phyloP scores from a whole-genome alignment of 1,140 invertebrate genomes.

The Dufourea novaeangliae region DNA sequence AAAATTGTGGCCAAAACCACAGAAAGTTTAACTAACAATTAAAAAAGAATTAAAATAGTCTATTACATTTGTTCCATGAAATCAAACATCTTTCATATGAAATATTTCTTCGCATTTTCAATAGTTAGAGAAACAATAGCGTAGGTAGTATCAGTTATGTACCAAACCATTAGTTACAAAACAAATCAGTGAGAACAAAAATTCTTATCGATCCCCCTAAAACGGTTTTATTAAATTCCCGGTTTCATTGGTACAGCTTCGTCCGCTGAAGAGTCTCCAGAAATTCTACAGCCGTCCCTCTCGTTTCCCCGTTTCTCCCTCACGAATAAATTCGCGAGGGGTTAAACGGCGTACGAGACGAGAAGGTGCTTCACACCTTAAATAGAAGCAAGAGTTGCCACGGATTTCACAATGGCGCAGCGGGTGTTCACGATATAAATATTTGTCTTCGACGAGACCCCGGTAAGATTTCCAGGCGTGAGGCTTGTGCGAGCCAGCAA shows the following conservation, averaged over 20 bases:
- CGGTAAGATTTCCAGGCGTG: conserved; percentile 35
- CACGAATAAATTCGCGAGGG: neutral
- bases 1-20: no score
- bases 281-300: neutral
- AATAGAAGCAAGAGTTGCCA: conserved; percentile 52
- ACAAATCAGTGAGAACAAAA: neutral
- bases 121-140: no score
- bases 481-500: conserved; percentile 55
- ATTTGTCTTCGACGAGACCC: conserved; percentile 70
- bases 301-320: conserved; percentile 1
- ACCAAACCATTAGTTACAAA: no score
- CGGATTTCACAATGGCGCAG: conserved; percentile 69
- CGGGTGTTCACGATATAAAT: conserved; percentile 76
- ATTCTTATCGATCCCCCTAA: neutral
- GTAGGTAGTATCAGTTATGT: no score
- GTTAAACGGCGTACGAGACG: neutral
- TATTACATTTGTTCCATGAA: no score
- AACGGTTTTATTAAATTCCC: neutral
- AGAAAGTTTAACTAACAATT: no score
- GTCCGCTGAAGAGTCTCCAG: neutral
- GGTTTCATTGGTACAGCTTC: neutral
- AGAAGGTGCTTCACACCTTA: conserved; percentile 47
- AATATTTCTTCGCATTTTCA: no score
- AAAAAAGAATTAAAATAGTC: no score
- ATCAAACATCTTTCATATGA: no score